A percentile compares a stretch with the other conserved stretches of the same genome.
These are phyloP conservation scores for Thymelicus acteon DNA, from an alignment of 2,888 invertebrate species.

Conservation along the genomic window DNA sequence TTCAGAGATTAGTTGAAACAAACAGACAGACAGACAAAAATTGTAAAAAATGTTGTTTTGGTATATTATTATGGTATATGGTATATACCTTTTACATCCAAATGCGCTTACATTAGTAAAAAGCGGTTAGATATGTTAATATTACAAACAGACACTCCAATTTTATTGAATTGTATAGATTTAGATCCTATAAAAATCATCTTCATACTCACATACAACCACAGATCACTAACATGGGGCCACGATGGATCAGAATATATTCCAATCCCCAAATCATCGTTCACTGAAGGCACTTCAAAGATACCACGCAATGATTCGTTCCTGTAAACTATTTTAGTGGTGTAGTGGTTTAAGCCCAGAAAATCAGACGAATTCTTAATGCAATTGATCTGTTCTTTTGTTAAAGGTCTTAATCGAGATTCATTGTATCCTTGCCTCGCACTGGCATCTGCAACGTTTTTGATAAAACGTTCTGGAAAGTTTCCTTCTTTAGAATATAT, in stretches of 20 bases:
- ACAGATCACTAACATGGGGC: conserved; percentile 41
- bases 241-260: conserved; percentile 45
- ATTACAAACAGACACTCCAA: no score
- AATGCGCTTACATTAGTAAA: no score
- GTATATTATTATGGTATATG: no score
- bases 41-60: no score
- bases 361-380: conserved; percentile 55
- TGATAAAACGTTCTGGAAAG: conserved; percentile 85
- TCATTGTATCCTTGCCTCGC: conserved; percentile 61
- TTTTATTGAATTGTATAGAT: no score
- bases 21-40: no score
- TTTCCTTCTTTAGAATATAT: conserved; percentile 84
- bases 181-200: not conserved
- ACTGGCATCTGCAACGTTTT: conserved; percentile 78
- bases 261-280: conserved; percentile 40
- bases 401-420: conserved; percentile 72
- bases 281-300: conserved; percentile 37
- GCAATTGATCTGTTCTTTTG: conserved; percentile 58
- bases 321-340: conserved; percentile 56
- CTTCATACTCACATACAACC: conserved; percentile 42
- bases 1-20: no score
- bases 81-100: no score
- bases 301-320: conserved; percentile 39
- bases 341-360: conserved; percentile 86
- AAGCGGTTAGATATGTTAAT: no score